phyloP scores from a whole-genome alignment of 2,888 invertebrate genomes.

The Vesta saturnalis region DNA sequence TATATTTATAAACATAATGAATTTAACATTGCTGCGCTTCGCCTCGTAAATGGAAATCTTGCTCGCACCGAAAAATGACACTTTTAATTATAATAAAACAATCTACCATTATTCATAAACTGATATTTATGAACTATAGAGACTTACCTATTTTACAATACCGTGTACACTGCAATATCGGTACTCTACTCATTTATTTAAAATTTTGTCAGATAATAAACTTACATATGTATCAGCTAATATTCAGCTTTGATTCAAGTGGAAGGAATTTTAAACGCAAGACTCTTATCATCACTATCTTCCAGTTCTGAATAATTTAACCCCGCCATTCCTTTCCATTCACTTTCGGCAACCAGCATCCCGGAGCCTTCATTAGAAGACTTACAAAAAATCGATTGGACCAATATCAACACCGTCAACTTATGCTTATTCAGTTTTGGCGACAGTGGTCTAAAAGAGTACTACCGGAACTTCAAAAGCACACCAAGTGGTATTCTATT shows the following conservation, averaged over 20 bases:
- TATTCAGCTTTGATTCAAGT: not conserved
- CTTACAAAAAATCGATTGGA: too few species aligned
- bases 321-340: not conserved
- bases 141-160: too few species aligned
- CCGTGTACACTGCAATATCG: too few species aligned
- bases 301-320: too few species aligned
- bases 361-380: not conserved
- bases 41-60: too few species aligned
- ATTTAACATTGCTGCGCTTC: too few species aligned
- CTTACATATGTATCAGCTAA: not conserved
- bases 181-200: not conserved
- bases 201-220: not conserved
- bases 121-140: too few species aligned
- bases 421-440: not conserved
- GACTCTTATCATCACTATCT: too few species aligned
- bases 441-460: not conserved
- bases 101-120: too few species aligned
- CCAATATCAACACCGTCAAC: not conserved
- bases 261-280: not conserved
- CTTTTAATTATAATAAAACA: too few species aligned
- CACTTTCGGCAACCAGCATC: not conserved
- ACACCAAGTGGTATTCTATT: not conserved
- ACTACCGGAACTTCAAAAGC: not conserved
- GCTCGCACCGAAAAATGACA: too few species aligned
- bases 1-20: too few species aligned